Base-by-base conservation (phyloP, 2,113 vertebrate species). In the Melanerpes formicivorus region DNA sequence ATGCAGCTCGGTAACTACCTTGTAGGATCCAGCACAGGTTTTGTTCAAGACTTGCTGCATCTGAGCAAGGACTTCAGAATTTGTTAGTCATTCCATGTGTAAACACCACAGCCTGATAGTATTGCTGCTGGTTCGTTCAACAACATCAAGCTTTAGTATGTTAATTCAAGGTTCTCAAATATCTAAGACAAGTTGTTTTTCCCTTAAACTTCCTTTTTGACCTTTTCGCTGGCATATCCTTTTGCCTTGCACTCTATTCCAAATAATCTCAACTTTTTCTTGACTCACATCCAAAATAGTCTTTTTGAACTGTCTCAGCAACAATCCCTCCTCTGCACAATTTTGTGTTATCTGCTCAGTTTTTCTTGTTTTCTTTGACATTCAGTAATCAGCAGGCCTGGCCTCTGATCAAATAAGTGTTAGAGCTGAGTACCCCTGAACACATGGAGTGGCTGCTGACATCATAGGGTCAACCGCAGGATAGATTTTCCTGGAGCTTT, bases 361-460 rank as follows among this genome's bases (percentile, higher is more conserved):
- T 95, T 91, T 92, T 93, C 94, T 95, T 95, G 94, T 94, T 93
- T 96, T 96, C 81, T 69, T 94, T 96, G 88, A 96, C 90, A 87
- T 93, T 90, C 78, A 79, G 67, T 73, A 96, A 93, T 84, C 94
- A 94, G 94, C 93, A 95, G 84, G 87, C 87, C 89, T 95, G 94
- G 91, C 84, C 74, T 73, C 62, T 0, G 85, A 96, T 96, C 93
- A 97, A 96, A 76, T 84, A 83, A 84, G 44, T 27, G 54, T 79
- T 71, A 63, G 64, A 87, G 44, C 73, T 64, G 56, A 80, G 71
- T 76, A 75, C 44, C 63, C 59, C 76, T 59, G 72, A 55, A 85
- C 79, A 80, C 69, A 92, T 54, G 88, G 75, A 79, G 80, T 44
- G 79, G 63, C 80, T 95, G 80, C 75, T 84, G 81, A 96, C 90